phyloP scores from a whole-genome alignment of 1,140 invertebrate genomes.

The Drosophila hydei region DNA sequence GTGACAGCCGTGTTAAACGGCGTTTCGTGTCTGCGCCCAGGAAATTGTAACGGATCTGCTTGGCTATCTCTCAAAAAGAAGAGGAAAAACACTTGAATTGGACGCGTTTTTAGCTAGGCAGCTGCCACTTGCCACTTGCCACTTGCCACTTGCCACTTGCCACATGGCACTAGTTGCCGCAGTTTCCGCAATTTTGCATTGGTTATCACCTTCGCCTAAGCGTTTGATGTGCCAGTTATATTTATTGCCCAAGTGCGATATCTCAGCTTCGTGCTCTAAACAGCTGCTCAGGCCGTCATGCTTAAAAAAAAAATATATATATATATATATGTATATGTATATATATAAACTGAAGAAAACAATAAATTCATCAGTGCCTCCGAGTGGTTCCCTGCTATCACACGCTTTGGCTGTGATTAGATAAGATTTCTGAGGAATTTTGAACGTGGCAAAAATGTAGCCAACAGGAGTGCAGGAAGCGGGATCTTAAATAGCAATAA shows the following conservation, averaged over 20 bases:
- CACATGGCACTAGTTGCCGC: constrained; percentile 1
- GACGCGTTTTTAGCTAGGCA: constrained; percentile 33
- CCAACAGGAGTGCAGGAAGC: background rate
- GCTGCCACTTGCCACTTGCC: constrained; percentile 40
- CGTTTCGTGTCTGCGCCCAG: constrained; percentile 49
- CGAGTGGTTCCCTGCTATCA: constrained; percentile 24
- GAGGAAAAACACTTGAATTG: constrained; percentile 34
- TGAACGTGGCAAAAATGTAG: background rate
- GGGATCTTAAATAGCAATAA: background rate
- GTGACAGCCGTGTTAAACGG: constrained; percentile 56
- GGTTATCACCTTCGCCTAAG: constrained; percentile 67
- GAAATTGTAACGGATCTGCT: constrained; percentile 64
- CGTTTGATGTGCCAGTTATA: constrained; percentile 67
- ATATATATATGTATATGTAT: too few relatives aligned
- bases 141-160: constrained; percentile 41
- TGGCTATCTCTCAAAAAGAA: constrained; percentile 11
- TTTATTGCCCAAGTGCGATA: constrained; percentile 60
- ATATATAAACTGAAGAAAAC: too few relatives aligned
- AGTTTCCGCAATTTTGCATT: constrained; percentile 71
- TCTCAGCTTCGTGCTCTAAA: constrained; percentile 45
- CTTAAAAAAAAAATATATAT: background rate
- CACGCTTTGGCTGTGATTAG: constrained; percentile 14
- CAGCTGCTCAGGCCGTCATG: background rate
- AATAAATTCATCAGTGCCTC: constrained; percentile 26
- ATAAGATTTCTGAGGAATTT: background rate